Evolutionary conservation across 1,140 invertebrate genomes (phyloP), one percentile per base, ranked within the genome.

Genomic region (Macrocentrus cingulum): DNA sequence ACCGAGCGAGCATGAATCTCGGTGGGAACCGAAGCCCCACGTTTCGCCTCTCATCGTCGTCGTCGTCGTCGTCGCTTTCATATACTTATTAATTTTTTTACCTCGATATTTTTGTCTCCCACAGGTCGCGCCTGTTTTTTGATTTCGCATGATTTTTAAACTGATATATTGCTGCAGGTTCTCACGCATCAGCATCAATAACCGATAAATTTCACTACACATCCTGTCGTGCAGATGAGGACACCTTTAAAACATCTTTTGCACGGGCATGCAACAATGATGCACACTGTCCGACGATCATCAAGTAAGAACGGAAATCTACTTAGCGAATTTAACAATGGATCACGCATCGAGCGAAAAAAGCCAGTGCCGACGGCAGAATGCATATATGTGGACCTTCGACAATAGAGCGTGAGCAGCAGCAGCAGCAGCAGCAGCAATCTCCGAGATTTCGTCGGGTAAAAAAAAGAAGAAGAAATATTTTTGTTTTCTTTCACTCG

Each of bases 11-110:
- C 66, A 70, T 71, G 69, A 67, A 72, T 72, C 69, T 72, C 66
- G 70, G 70, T 72, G 70, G 69, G 70, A 72, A 72, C 62, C 65
- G 70, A 72, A 72, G 70, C 70, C 70, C 67, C 66, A 66, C 36
- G 36, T n/a, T 39, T 39, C 13, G 7, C 15, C 8, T 39, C 36
- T 39, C 2, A 8, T 39, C 15, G 8, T 39, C 13, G 15, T 39
- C 15, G 4, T 8, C 6, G 11, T 34, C n/a, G n/a, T n/a, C n/a
- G n/a, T n/a, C n/a, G n/a, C n/a, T n/a, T n/a, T n/a, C n/a, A n/a
- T n/a, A n/a, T 29, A 5, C 25, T 5, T 29, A 29, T 29, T 29
- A 5, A 29, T 29, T 29, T 9, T 29, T 29, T 4, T 29, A 9
- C 9, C 25, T 29, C 25, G 4, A 29, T 9, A 4, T 9, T 29